Evolutionary conservation across 1,140 invertebrate genomes (phyloP).

Genomic region (Contarinia nasturtii): DNA sequence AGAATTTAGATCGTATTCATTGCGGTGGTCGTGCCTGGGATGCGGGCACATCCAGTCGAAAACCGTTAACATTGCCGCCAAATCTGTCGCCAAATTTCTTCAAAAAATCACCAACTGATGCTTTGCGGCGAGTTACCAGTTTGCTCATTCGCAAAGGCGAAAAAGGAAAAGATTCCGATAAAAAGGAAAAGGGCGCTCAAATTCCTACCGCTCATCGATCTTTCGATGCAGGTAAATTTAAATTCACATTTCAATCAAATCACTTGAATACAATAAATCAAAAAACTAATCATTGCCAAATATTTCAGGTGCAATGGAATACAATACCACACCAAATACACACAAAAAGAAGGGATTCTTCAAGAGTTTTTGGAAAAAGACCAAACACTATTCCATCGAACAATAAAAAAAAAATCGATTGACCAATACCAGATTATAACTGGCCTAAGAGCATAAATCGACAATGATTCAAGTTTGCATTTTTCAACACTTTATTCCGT

Average conservation of each 20-base stretch:
- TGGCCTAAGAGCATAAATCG: too few relatives aligned
- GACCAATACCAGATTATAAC: not conserved
- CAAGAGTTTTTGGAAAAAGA: slow-evolving; percentile 64
- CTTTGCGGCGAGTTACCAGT: slow-evolving; percentile 64
- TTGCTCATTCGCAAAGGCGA: slow-evolving; percentile 69
- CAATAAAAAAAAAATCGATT: slow-evolving; percentile 37
- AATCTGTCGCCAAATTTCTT: slow-evolving; percentile 71
- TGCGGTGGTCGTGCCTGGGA: slow-evolving; percentile 26
- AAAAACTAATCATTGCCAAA: not conserved
- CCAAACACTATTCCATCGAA: slow-evolving; percentile 61
- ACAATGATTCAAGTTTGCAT: not conserved
- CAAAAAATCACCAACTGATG: slow-evolving; percentile 65
- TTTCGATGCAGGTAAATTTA: not conserved
- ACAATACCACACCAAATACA: slow-evolving; percentile 25
- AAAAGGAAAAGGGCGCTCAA: not conserved
- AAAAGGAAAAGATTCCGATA: slow-evolving; percentile 5
- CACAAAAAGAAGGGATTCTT: slow-evolving; percentile 69
- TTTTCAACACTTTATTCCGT: not conserved
- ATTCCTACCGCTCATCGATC: not conserved
- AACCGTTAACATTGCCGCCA: slow-evolving; percentile 62
- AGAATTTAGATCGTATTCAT: slow-evolving; percentile 55
- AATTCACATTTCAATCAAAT: not conserved
- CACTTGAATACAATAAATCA: not conserved
- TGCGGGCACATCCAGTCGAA: slow-evolving; percentile 34
- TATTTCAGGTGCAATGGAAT: not conserved